phyloP scores from a whole-genome alignment of 1,140 invertebrate genomes.

The Nomia melanderi region DNA sequence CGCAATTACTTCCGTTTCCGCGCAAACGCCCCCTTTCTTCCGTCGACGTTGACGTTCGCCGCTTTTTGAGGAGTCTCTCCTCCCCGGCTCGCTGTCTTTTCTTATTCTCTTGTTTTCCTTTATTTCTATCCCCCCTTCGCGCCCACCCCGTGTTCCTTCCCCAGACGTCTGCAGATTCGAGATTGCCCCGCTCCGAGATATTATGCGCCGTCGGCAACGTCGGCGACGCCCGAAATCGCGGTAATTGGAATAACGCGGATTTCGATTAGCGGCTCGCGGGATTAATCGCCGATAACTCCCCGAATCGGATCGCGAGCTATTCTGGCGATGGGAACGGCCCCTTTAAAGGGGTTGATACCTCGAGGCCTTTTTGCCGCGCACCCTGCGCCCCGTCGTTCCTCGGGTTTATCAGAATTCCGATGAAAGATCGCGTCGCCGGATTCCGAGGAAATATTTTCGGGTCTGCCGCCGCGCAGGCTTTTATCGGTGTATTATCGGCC shows the following conservation, averaged over 20 bases:
- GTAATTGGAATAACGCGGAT: not conserved
- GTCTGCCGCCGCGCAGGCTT: not conserved
- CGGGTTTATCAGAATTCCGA: not conserved
- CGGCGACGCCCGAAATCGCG: not conserved
- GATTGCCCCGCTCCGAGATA: not conserved
- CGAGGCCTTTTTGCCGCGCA: not conserved
- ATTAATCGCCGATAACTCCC: not conserved
- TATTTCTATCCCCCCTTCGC: no score
- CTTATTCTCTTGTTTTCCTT: slow-evolving; percentile 35
- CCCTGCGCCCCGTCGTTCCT: not conserved
- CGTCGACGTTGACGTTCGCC: slow-evolving; percentile 42
- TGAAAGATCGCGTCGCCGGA: not conserved
- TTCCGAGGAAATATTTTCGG: not conserved
- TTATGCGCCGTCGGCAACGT: not conserved
- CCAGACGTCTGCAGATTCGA: not conserved
- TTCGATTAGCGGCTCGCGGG: not conserved
- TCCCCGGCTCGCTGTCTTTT: not conserved
- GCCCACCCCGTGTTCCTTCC: no score
- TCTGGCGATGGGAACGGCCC: not conserved
- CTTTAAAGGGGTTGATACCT: not conserved
- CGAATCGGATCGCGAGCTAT: not conserved
- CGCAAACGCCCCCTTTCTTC: slow-evolving; percentile 48
- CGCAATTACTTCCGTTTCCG: slow-evolving; percentile 71
- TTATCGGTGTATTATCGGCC: not conserved
- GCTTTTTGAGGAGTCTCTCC: slow-evolving; percentile 21